Evolutionary conservation across 2,888 invertebrate genomes (phyloP).

Genomic region (Drosophila quinaria): DNA sequence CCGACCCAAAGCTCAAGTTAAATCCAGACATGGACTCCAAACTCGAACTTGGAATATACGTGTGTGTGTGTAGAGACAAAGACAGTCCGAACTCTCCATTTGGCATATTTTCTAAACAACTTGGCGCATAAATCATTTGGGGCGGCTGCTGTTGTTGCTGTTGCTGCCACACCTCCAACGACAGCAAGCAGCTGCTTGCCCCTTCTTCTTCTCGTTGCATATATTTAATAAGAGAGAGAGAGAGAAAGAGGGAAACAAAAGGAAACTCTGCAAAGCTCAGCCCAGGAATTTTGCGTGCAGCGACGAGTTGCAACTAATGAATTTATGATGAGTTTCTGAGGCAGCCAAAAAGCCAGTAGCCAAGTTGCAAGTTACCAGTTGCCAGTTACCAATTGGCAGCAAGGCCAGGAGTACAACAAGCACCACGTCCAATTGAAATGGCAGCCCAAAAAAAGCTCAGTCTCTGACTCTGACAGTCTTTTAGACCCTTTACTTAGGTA

Average conservation of each 20-base stretch:
- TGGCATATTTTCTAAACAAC: constrained; percentile 81
- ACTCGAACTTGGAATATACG: neutral
- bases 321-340: constrained; percentile 79
- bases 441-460: constrained; percentile 42
- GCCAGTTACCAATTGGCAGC: constrained; percentile 19
- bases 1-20: constrained; percentile 9
- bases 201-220: constrained; percentile 8
- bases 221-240: neutral
- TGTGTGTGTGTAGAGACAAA: neutral
- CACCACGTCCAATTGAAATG: constrained; percentile 35
- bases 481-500: neutral
- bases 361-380: constrained; percentile 25
- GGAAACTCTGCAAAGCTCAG: constrained; percentile 17
- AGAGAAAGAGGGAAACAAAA: neutral
- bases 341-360: constrained; percentile 67
- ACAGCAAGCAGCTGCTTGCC: constrained; percentile 64
- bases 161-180: constrained; percentile 62
- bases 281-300: constrained; percentile 67
- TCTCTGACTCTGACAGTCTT: neutral
- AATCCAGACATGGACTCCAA: neutral
- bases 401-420: neutral
- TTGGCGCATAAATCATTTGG: constrained; percentile 77
- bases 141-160: constrained; percentile 46
- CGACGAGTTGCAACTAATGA: constrained; percentile 75
- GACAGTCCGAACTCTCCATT: constrained; percentile 26